These are phyloP conservation scores for Radopholus similis DNA, from an alignment of 1,140 invertebrate species.

Conservation along the genomic window DNA sequence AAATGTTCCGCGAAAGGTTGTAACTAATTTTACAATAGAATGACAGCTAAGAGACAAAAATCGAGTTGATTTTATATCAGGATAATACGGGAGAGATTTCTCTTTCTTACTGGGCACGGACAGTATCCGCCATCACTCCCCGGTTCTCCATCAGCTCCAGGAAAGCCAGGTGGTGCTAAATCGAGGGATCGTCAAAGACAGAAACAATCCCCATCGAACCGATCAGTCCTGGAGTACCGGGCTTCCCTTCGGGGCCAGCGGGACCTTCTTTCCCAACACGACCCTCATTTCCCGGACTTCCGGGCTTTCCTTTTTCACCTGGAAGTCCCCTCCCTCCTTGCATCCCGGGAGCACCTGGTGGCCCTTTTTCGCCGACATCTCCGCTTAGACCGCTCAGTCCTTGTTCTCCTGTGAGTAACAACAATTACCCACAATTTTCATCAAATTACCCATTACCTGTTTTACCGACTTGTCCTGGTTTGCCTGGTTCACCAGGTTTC, in stretches of 20 bases:
- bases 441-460: too few relatives aligned
- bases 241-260: neutral
- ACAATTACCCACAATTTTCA: too few relatives aligned
- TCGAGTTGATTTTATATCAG: too few relatives aligned
- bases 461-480: constrained; percentile 1
- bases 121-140: constrained; percentile 23
- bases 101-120: constrained; percentile 15
- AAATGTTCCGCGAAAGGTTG: too few relatives aligned
- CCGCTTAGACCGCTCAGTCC: constrained; percentile 8
- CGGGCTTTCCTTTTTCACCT: constrained; percentile 1
- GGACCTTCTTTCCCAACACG: constrained; percentile 1
- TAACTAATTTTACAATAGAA: too few relatives aligned
- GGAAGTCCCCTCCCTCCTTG: neutral
- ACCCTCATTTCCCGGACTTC: constrained; percentile 8
- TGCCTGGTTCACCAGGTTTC: neutral
- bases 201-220: neutral
- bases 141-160: constrained; percentile 15
- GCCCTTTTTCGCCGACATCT: neutral
- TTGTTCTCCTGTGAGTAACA: constrained; percentile 5
- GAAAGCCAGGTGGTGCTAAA: constrained; percentile 7
- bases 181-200: neutral
- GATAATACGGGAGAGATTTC: constrained; percentile 4
- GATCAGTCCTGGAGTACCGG: constrained; percentile 5
- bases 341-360: constrained; percentile 1
- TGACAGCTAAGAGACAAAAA: too few relatives aligned